Evolutionary conservation across 2,888 invertebrate genomes (phyloP), one percentile per base, ranked within the genome.

Genomic region (Drosophila macrospina): DNA sequence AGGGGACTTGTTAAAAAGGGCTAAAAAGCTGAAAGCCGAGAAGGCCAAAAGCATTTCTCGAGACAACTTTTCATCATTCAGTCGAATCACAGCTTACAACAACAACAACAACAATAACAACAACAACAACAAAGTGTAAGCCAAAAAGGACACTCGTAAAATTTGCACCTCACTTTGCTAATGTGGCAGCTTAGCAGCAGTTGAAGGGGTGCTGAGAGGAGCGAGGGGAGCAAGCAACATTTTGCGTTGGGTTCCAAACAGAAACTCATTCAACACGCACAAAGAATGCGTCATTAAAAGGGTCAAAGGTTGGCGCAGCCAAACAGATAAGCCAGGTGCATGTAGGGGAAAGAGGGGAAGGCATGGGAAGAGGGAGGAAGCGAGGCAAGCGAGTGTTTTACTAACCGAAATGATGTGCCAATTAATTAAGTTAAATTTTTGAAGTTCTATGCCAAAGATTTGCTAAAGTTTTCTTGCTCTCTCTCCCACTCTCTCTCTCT

Each of bases 101-200:
- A 37, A 37, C 62, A 61, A 32, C 37, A 69, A 64, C 60, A 71
- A 61, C 68, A 60, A 45, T 63, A 54, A 15, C 62, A 61, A 32
- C 37, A 69, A 64, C 60, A 71, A 61, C 68, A 60, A 45, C 66
- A 54, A 15, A 47, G n/a, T n/a, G 30, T 57, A 61, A 54, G 72
- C 42, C 62, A 47, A 67, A 86, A 87, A 65, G 83, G 80, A 82
- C 83, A 83, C 86, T 87, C 86, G 83, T 88, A 73, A 87, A 79
- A 86, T 82, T 82, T 86, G 80, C 82, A 87, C 82, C 82, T 82
- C 88, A 76, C 83, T 82, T 74, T 82, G 83, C 88, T 82, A 87
- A 82, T 82, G 86, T 87, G 83, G 56, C 80, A 79, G 88, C 83
- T 85, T 75, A 79, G 73, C 55, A 59, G 50, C 48, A 36, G 50